Evolutionary conservation across 2,888 invertebrate species (phyloP).

Genomic region (Sylvicola fuscatus): DNA sequence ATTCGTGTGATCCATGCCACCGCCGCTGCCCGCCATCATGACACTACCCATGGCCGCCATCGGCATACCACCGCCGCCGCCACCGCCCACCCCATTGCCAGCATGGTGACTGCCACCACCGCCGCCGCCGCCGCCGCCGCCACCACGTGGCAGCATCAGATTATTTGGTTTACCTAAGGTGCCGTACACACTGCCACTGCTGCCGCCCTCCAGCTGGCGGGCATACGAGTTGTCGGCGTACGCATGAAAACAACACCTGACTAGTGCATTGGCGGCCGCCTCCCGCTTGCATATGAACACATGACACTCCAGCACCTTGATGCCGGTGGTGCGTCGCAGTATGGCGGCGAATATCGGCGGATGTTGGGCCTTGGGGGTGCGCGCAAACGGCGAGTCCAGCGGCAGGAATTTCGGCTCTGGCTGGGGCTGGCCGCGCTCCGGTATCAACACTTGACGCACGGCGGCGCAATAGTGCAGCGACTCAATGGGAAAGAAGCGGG

Average conservation of each 20-base stretch:
- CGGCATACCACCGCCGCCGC: conserved; percentile 29
- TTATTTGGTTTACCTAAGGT: conserved; percentile 25
- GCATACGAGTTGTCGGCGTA: conserved; percentile 93
- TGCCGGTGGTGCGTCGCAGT: conserved; percentile 82
- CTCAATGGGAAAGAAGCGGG: conserved; percentile 90
- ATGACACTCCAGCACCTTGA: conserved; percentile 96
- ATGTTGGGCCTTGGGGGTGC: conserved; percentile 79
- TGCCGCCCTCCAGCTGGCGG: conserved; percentile 49
- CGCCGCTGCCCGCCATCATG: conserved; percentile 27
- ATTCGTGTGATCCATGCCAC: conserved; percentile 11
- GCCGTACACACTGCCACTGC: conserved; percentile 33
- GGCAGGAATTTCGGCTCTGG: conserved; percentile 79
- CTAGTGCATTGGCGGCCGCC: conserved; percentile 93
- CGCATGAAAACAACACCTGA: conserved; percentile 92
- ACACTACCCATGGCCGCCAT: conserved; percentile 37
- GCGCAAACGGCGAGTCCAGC: conserved; percentile 87
- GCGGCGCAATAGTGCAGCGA: conserved; percentile 91
- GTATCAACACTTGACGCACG: conserved; percentile 62
- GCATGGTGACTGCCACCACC: conserved; percentile 23
- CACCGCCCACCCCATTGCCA: conserved; percentile 17
- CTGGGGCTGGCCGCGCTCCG: conserved; percentile 36
- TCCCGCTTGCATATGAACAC: conserved; percentile 95
- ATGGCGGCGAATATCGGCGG: conserved; percentile 96
- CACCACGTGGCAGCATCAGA: conserved; percentile 9
- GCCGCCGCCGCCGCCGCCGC: conserved; percentile 18